These are phyloP conservation scores for Teleogryllus oceanicus DNA, from an alignment of 2,888 invertebrate genomes.

Conservation along the genomic window DNA sequence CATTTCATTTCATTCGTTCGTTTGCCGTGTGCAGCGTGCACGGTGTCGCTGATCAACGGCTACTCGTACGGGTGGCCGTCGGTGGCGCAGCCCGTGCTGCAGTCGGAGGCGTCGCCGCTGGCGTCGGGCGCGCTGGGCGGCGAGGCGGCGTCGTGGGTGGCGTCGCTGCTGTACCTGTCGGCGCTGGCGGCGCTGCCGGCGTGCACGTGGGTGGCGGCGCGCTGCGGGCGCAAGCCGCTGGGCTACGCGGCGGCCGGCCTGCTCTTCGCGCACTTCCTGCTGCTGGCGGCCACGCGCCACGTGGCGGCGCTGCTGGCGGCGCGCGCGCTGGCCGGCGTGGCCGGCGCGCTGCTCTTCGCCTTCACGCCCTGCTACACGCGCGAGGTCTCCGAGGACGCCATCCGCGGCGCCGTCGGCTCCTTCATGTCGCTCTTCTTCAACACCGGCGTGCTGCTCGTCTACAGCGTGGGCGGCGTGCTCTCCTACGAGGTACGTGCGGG, in stretches of 20 bases:
- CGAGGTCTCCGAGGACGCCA: neutral
- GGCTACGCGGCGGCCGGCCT: neutral
- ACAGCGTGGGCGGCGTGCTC: neutral
- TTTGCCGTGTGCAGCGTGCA: neutral
- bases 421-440: slow-evolving; percentile 5
- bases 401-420: neutral
- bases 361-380: neutral
- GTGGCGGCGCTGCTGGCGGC: neutral
- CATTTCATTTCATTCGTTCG: no score
- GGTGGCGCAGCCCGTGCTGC: neutral
- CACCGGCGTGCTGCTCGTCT: neutral
- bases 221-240: neutral
- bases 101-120: neutral
- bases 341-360: neutral
- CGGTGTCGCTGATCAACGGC: neutral
- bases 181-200: neutral
- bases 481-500: neutral
- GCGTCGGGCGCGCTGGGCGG: neutral
- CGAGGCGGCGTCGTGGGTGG: neutral
- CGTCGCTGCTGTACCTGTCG: neutral
- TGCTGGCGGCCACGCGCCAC: neutral
- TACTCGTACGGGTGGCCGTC: neutral
- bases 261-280: neutral
- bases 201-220: neutral
- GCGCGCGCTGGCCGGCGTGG: neutral